phyloP scores from a whole-genome alignment of 2,797 vertebrate genomes.

The Urosaurus nigricauda region DNA sequence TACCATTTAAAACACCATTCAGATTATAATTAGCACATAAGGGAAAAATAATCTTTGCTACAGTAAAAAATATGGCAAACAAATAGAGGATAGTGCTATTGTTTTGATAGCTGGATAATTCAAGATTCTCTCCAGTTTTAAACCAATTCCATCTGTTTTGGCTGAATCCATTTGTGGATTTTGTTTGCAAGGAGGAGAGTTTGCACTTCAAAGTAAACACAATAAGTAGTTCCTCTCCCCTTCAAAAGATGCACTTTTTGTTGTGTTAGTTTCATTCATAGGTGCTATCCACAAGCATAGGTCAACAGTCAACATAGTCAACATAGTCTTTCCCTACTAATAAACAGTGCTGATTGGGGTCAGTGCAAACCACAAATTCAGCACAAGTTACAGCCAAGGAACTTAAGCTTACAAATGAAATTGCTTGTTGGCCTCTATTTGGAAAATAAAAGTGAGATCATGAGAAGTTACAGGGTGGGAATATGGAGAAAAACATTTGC shows the following conservation, averaged over 20 bases:
- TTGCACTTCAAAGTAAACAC: constrained; percentile 63
- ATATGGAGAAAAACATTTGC: not conserved
- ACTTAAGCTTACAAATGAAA: not conserved
- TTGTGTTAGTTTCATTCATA: constrained; percentile 34
- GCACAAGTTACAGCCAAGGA: not conserved
- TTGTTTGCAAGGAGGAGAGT: constrained; percentile 38
- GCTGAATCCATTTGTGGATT: constrained; percentile 33
- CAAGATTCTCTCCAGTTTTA: constrained; percentile 15
- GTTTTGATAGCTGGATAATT: constrained; percentile 15
- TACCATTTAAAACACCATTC: constrained; percentile 20
- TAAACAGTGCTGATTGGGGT: constrained; percentile 1
- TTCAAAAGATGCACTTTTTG: constrained; percentile 24
- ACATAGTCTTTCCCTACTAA: not conserved
- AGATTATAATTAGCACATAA: not conserved
- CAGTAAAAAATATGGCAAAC: not conserved
- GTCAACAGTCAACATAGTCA: constrained; percentile 37
- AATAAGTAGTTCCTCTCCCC: constrained; percentile 44
- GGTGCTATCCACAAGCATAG: constrained; percentile 22
- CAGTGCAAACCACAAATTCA: constrained; percentile 21
- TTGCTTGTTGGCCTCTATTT: constrained; percentile 27
- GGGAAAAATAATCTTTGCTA: not conserved
- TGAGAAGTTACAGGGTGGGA: not conserved
- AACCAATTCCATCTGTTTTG: constrained; percentile 46
- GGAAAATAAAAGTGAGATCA: not conserved
- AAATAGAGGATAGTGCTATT: not conserved